Conservation (phyloP, 1,140 invertebrate genomes). For the Lycorma delicatula region DNA sequence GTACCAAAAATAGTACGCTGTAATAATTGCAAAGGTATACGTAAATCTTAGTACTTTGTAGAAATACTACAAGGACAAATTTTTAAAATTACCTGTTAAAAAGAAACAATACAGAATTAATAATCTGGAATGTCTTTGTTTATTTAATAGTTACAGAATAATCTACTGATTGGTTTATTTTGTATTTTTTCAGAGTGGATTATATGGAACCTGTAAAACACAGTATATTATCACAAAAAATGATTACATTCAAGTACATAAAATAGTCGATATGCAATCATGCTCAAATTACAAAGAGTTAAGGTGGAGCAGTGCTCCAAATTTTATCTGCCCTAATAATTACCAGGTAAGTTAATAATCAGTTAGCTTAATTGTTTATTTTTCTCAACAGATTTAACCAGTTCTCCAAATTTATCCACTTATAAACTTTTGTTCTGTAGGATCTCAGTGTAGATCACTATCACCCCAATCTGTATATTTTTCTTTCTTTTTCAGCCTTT, state of each 20-base stretch:
- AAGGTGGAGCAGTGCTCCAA: conserved; percentile 24
- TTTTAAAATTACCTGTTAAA: neutral
- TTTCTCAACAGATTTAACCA: too few relatives aligned
- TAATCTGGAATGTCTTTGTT: too few relatives aligned
- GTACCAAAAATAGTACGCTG: too few relatives aligned
- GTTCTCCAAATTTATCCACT: neutral
- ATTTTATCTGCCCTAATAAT: conserved; percentile 22
- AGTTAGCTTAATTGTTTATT: too few relatives aligned
- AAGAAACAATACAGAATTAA: too few relatives aligned
- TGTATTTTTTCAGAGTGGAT: conserved; percentile 19
- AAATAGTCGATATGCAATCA: conserved; percentile 28
- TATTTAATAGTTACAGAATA: too few relatives aligned
- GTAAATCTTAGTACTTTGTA: too few relatives aligned
- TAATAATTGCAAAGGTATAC: too few relatives aligned
- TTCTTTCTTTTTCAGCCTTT: too few relatives aligned
- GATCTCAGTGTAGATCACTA: too few relatives aligned
- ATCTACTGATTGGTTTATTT: too few relatives aligned
- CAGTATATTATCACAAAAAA: conserved; percentile 22
- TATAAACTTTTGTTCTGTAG: neutral
- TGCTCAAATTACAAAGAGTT: conserved; percentile 22
- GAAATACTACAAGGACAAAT: neutral
- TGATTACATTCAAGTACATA: conserved; percentile 19
- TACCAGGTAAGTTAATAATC: conserved; percentile 21
- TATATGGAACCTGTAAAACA: conserved; percentile 24
- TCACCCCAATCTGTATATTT: too few relatives aligned